Conservation (phyloP, 30 jellyfish, hydroid and myxozoan genomes). For the Clytia hemisphaerica region DNA sequence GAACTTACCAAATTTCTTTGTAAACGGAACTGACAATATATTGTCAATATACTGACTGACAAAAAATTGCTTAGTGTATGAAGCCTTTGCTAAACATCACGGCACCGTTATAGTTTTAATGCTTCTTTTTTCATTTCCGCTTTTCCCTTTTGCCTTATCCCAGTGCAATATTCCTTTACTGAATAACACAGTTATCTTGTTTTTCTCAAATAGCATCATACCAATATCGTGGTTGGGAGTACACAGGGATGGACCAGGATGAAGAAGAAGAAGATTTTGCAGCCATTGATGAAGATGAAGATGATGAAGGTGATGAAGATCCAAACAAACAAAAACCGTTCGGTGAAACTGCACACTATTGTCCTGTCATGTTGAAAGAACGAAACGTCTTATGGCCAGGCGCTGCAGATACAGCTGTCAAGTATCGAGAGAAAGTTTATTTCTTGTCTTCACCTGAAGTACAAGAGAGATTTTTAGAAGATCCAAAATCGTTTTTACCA, state of each 20-base stretch:
- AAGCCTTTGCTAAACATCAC: no score
- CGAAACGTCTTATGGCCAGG: slow-evolving; percentile 92
- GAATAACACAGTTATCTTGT: neutral
- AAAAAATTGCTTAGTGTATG: no score
- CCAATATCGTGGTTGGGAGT: slow-evolving; percentile 89
- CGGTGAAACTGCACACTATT: slow-evolving; percentile 83
- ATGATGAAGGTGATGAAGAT: slow-evolving; percentile 49
- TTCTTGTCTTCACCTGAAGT: slow-evolving; percentile 79
- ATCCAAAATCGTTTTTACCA: slow-evolving; percentile 66
- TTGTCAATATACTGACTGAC: no score
- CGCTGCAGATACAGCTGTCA: slow-evolving; percentile 82
- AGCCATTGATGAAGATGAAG: slow-evolving; percentile 48
- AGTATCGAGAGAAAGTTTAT: slow-evolving; percentile 77
- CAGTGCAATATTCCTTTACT: neutral
- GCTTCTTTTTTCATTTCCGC: no score
- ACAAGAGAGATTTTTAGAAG: slow-evolving; percentile 54
- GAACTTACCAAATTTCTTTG: no score
- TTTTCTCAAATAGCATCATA: slow-evolving; percentile 17
- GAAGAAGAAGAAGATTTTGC: slow-evolving; percentile 94
- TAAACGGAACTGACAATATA: no score
- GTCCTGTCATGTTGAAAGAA: slow-evolving; percentile 84
- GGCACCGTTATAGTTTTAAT: no score
- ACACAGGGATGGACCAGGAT: slow-evolving; percentile 95
- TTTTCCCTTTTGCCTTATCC: no score
- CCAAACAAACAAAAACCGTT: slow-evolving; percentile 72